Percentiles rank a stretch among this genome's conserved stretches.
phyloP scores from a whole-genome alignment of 1,140 invertebrate genomes.

The Stratiolaelaps scimitus region DNA sequence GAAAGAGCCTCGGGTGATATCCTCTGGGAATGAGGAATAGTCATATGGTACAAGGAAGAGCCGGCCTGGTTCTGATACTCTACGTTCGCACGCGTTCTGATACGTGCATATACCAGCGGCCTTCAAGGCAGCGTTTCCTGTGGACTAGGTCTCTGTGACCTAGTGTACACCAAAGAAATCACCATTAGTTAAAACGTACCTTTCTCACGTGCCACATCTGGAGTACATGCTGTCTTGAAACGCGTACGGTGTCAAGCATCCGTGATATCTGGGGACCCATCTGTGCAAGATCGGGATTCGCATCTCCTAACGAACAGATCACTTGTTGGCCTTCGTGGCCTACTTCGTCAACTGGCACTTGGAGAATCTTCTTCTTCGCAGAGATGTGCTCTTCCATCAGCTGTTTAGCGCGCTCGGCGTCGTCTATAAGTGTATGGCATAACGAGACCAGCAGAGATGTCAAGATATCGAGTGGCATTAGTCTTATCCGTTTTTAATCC shows the following conservation, averaged over 20 bases:
- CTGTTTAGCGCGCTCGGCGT: constrained; percentile 73
- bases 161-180: too few relatives aligned
- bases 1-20: too few relatives aligned
- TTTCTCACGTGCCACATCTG: constrained; percentile 89
- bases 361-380: constrained; percentile 82
- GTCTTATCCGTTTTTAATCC: too few relatives aligned
- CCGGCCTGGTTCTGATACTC: too few relatives aligned
- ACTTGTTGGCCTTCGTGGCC: constrained; percentile 57
- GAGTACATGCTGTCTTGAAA: constrained; percentile 72
- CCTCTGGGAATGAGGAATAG: too few relatives aligned
- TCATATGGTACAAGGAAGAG: too few relatives aligned
- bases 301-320: constrained; percentile 49
- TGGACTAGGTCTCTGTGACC: too few relatives aligned
- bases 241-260: constrained; percentile 66
- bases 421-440: constrained; percentile 48
- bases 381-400: constrained; percentile 83
- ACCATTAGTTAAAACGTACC: constrained; percentile 40
- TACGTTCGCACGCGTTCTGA: too few relatives aligned
- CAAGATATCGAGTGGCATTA: too few relatives aligned
- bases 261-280: constrained; percentile 48
- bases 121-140: too few relatives aligned
- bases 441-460: constrained; percentile 34
- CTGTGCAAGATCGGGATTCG: constrained; percentile 54
- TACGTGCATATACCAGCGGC: too few relatives aligned
- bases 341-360: constrained; percentile 81